Evolutionary conservation across 2,113 vertebrate species (phyloP).

Genomic region (Montifringilla adamsi): DNA sequence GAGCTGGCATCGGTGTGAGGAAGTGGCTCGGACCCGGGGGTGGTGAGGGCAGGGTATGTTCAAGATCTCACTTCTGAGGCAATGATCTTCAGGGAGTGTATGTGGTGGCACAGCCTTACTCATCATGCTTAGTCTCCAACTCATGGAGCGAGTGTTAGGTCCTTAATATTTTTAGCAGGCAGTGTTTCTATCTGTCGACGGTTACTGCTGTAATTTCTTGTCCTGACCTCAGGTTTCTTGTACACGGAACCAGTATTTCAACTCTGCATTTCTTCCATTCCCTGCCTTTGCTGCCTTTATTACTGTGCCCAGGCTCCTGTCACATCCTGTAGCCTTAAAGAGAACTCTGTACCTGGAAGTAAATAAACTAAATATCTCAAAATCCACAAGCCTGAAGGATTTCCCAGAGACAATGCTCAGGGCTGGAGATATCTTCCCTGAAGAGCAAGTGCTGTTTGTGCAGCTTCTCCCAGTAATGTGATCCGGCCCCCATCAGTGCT

Average conservation of each 20-base stretch:
- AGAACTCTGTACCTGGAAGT: background rate
- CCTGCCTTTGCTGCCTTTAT: background rate
- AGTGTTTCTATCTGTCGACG: background rate
- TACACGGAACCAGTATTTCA: background rate
- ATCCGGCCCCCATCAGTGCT: background rate
- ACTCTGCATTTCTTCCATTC: background rate
- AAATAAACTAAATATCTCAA: background rate
- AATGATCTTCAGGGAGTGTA: background rate
- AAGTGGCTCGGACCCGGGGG: fast-evolving
- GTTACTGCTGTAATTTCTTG: background rate
- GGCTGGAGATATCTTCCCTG: background rate
- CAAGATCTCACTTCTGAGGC: background rate
- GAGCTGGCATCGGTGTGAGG: background rate
- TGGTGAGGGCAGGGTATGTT: background rate
- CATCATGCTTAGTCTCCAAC: background rate
- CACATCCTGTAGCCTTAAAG: background rate
- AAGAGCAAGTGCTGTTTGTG: background rate
- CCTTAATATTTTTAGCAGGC: background rate
- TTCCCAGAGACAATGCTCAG: background rate
- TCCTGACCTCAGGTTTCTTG: background rate
- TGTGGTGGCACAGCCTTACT: background rate
- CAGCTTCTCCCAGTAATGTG: background rate
- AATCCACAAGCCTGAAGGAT: background rate
- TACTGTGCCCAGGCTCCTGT: background rate
- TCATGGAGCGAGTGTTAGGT: background rate